Conservation (phyloP, 1,140 invertebrate species). For the Drosophila setifemur region DNA sequence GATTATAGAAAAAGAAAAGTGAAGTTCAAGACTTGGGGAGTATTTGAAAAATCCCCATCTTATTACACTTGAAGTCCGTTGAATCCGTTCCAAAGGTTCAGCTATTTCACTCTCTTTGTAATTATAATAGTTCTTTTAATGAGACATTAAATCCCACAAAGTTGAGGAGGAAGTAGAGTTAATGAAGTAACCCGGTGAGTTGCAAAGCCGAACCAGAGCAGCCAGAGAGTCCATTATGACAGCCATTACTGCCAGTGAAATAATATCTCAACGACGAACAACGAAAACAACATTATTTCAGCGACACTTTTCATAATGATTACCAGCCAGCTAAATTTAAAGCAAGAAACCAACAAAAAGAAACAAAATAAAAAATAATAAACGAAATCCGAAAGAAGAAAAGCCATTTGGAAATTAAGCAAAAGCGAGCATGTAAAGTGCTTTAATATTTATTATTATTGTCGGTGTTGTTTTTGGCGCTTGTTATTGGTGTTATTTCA, state of each 20-base stretch:
- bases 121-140: no score
- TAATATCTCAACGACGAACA: background rate
- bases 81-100: no score
- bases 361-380: background rate
- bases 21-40: no score
- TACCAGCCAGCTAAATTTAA: background rate
- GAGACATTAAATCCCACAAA: background rate
- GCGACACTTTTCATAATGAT: conserved; percentile 37
- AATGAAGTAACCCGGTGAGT: conserved; percentile 12
- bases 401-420: conserved; percentile 35
- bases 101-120: no score
- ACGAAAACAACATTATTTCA: conserved; percentile 18
- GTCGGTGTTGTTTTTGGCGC: conserved; percentile 10
- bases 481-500: conserved; percentile 11
- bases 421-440: conserved; percentile 42
- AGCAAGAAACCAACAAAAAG: background rate
- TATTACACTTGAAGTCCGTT: no score
- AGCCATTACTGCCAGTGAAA: conserved; percentile 9
- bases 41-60: no score
- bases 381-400: background rate
- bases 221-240: no score
- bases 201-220: background rate
- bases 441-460: conserved; percentile 49
- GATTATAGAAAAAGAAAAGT: no score
- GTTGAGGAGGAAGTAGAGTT: background rate